Conservation (phyloP, 2,888 invertebrate species). For the Tolmerus cingulatus region DNA sequence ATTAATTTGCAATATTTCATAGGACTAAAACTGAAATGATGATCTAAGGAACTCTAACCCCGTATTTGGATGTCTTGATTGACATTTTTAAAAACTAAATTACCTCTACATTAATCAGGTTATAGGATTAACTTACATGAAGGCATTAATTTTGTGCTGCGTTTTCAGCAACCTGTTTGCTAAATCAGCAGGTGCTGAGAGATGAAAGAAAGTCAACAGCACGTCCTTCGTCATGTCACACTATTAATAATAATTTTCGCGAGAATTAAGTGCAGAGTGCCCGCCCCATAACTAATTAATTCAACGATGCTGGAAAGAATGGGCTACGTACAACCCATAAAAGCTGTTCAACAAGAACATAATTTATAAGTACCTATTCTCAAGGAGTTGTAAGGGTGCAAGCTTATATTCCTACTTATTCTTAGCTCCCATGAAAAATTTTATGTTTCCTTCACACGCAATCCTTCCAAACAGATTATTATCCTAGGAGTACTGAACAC, state of each 20-base stretch:
- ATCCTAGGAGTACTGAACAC: not conserved
- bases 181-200: not conserved
- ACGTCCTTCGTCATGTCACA: not conserved
- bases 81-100: no score
- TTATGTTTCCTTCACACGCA: not conserved
- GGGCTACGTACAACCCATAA: not conserved
- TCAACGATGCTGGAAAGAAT: not conserved
- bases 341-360: not conserved
- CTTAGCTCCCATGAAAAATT: not conserved
- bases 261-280: not conserved
- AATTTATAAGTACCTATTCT: not conserved
- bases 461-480: not conserved
- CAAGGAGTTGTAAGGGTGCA: not conserved
- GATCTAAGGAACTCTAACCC: no score
- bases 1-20: no score
- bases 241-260: not conserved
- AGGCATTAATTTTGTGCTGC: no score
- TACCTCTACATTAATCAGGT: no score
- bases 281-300: not conserved
- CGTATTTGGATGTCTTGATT: no score
- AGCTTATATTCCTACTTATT: not conserved
- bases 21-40: no score
- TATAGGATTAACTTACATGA: no score
- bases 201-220: not conserved
- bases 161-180: no score